Conservation (phyloP, 2,888 invertebrate species). For the Agrotis clavis region DNA sequence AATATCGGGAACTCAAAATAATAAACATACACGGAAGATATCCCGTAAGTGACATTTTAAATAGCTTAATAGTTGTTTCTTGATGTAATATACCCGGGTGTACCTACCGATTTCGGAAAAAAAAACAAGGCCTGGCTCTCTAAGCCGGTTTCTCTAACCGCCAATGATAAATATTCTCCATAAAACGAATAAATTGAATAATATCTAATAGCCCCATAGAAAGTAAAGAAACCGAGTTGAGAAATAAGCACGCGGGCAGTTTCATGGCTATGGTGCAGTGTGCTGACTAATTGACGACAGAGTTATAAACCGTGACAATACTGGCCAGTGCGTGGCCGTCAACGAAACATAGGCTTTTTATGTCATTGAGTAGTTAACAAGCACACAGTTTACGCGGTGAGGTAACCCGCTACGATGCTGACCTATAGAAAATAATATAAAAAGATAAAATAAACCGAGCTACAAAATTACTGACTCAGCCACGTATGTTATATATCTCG, state of each 20-base stretch:
- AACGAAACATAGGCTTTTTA: slow-evolving; percentile 9
- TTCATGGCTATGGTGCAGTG: slow-evolving; percentile 49
- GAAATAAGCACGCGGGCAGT: slow-evolving; percentile 44
- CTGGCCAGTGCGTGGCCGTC: slow-evolving; percentile 23
- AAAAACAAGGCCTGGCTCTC: neutral
- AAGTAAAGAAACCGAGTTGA: slow-evolving; percentile 62
- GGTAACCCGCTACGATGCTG: too few relatives aligned
- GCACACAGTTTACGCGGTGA: neutral
- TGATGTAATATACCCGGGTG: neutral
- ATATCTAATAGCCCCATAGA: slow-evolving; percentile 42
- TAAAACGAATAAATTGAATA: neutral
- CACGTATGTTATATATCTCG: neutral
- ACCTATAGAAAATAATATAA: too few relatives aligned
- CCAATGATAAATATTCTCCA: neutral
- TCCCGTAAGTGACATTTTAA: too few relatives aligned
- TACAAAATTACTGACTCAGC: too few relatives aligned
- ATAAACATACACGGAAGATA: too few relatives aligned
- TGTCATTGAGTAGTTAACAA: neutral
- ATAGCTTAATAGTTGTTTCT: neutral
- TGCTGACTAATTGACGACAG: slow-evolving; percentile 52
- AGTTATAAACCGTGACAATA: slow-evolving; percentile 60
- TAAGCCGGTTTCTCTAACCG: too few relatives aligned
- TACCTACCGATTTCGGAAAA: neutral
- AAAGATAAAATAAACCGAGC: too few relatives aligned
- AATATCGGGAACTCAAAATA: too few relatives aligned